Evolutionary conservation across 2,888 invertebrate genomes (phyloP), one percentile per base, ranked within the genome.

Genomic region (Mesodorylaimus sp.): DNA sequence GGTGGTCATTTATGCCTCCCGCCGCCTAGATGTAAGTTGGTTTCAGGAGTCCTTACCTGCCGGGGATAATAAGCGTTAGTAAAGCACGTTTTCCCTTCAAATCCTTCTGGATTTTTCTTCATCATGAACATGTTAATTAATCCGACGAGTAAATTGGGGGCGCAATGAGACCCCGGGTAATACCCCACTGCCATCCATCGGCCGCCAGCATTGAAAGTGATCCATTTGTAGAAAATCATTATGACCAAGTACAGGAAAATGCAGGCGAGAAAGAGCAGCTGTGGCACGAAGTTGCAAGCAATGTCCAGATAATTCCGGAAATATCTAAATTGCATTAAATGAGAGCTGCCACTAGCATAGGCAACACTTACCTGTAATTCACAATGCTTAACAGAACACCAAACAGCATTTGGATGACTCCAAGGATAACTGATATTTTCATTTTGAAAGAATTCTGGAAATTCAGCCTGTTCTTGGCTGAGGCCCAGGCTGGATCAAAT

Each of bases 151-250:
- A 62, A 58, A 24, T 61, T 61, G 25, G 66, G 66, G 39, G 65
- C 63, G 56, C 66, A 67, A 50, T 62, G 58, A n/a, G 64, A 60
- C 28, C 64, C 63, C 54, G 32, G 41, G 50, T 48, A 63, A 21
- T 54, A 32, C 21, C 54, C 54, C 29, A 60, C 62, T 50, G 59
- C 58, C 51, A 60, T 52, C 21, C 24, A n/a, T 5, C 50, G 54
- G 3, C 57, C 55, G 23, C 53, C 52, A 25, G 56, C 59, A 42
- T 52, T 58, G 56, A 61, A 60, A 55, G 57, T 57, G 47, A 60
- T 75, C 95, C 95, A 97, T 73, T 97, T 97, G 68, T 84, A 79
- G 70, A 95, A 85, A 78, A 97, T 85, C 50, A 95, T 74, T 54
- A 87, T 70, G 52, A 83, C 82, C 78, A 97, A 81, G 74, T 97